phyloP scores from a whole-genome alignment of 2,888 invertebrate genomes.

The Ramazzottius varieornatus region DNA sequence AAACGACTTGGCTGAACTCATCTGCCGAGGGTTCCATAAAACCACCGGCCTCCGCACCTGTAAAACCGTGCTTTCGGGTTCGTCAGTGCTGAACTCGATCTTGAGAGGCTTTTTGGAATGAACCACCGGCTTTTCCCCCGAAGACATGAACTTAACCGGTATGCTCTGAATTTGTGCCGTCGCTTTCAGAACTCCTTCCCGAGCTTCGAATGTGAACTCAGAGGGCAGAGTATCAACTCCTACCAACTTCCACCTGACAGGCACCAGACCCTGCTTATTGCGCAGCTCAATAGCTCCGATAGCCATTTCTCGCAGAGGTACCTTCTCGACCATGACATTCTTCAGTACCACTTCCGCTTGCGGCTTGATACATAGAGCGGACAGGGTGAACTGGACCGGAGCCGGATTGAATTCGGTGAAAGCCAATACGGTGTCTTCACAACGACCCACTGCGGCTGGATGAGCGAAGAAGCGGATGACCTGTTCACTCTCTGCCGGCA shows the following conservation, averaged over 20 bases:
- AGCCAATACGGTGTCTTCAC: not conserved
- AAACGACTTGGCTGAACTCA: too few species aligned
- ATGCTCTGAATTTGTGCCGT: not conserved
- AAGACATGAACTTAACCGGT: not conserved
- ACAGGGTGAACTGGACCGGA: not conserved
- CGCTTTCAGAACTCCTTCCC: not conserved
- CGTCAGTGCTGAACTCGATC: not conserved
- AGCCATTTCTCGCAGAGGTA: not conserved
- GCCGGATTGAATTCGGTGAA: constrained; percentile 2
- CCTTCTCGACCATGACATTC: not conserved
- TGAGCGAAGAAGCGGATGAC: not conserved
- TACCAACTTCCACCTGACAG: not conserved
- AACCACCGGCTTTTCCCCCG: not conserved
- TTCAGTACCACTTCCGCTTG: not conserved
- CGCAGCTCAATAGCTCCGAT: not conserved
- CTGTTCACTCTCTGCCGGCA: not conserved
- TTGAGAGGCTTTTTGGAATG: not conserved
- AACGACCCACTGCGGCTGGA: not conserved
- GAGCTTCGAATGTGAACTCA: not conserved
- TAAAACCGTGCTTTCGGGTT: not conserved
- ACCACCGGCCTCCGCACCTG: not conserved
- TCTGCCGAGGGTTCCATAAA: too few species aligned
- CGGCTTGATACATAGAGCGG: not conserved
- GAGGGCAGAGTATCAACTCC: not conserved
- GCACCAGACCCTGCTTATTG: not conserved